Conservation (phyloP, 1,140 invertebrate genomes). For the Drosophila hydei region DNA sequence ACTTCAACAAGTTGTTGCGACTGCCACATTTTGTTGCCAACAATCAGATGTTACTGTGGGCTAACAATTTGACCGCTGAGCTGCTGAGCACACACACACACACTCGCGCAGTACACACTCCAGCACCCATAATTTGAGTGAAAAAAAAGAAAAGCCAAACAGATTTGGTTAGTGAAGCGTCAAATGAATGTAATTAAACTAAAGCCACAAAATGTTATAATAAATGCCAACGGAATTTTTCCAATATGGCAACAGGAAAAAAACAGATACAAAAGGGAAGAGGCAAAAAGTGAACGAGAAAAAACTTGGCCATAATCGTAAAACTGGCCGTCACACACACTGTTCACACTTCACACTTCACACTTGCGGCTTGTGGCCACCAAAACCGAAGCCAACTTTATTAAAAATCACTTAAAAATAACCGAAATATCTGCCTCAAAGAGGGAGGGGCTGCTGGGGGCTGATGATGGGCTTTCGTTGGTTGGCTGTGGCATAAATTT, state of each 20-base stretch:
- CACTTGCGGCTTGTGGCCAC: not conserved
- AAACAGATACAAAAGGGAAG: not conserved
- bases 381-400: conserved; percentile 60
- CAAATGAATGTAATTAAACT: conserved; percentile 76
- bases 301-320: conserved; percentile 56
- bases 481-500: conserved; percentile 72
- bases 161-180: conserved; percentile 38
- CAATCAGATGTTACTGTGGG: no score
- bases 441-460: conserved; percentile 2
- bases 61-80: no score
- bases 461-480: conserved; percentile 44
- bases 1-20: no score
- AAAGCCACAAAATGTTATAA: conserved; percentile 58
- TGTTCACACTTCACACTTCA: conserved; percentile 26
- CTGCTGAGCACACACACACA: no score
- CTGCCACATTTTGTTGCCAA: no score
- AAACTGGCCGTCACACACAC: conserved; percentile 46
- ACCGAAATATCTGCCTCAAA: conserved; percentile 67
- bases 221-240: conserved; percentile 53
- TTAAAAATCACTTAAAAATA: conserved; percentile 82
- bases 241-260: conserved; percentile 17
- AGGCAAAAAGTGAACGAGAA: not conserved
- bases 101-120: conserved; percentile 24
- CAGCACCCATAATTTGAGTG: conserved; percentile 13
- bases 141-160: conserved; percentile 6